phyloP scores from a whole-genome alignment of 2,888 invertebrate species.

The Hirudinaria manillensis region DNA sequence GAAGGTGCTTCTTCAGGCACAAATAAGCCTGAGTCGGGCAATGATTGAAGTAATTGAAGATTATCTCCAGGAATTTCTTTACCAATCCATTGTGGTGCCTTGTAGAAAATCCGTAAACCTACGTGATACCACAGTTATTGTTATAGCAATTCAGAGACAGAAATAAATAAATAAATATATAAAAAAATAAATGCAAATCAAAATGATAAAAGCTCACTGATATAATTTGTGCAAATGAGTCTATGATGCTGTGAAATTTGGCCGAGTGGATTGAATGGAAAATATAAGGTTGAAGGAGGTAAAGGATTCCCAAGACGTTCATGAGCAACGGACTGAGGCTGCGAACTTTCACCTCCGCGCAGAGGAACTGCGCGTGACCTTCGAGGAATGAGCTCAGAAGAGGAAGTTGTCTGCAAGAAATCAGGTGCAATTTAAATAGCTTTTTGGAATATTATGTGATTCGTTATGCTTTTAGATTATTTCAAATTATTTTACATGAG shows the following conservation, averaged over 20 bases:
- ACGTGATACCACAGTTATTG: slow-evolving; percentile 54
- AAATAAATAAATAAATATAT: slow-evolving; percentile 54
- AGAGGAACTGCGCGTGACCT: slow-evolving; percentile 67
- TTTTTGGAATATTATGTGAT: neutral
- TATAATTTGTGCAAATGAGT: slow-evolving; percentile 65
- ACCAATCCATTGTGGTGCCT: slow-evolving; percentile 64
- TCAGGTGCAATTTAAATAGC: neutral
- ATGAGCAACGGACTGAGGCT: slow-evolving; percentile 70
- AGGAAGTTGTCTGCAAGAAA: slow-evolving; percentile 66
- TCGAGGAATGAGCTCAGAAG: slow-evolving; percentile 73
- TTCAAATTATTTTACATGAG: neutral
- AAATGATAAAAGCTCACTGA: slow-evolving; percentile 41
- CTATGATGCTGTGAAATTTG: slow-evolving; percentile 61
- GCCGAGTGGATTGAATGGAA: slow-evolving; percentile 61
- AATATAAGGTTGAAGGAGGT: slow-evolving; percentile 73
- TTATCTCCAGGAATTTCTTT: slow-evolving; percentile 69
- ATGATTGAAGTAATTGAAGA: slow-evolving; percentile 71
- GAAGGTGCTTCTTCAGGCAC: neutral
- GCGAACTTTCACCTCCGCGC: slow-evolving; percentile 65
- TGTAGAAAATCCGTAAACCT: slow-evolving; percentile 63
- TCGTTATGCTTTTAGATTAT: neutral
- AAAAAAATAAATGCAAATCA: slow-evolving; percentile 66
- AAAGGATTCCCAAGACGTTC: slow-evolving; percentile 74
- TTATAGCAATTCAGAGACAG: slow-evolving; percentile 50
- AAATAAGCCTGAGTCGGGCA: slow-evolving; percentile 65